A percentile compares a stretch with the other conserved stretches of the same genome.
Evolutionary conservation across 2,888 invertebrate species (phyloP).

Genomic region (Ophioninae sp.): DNA sequence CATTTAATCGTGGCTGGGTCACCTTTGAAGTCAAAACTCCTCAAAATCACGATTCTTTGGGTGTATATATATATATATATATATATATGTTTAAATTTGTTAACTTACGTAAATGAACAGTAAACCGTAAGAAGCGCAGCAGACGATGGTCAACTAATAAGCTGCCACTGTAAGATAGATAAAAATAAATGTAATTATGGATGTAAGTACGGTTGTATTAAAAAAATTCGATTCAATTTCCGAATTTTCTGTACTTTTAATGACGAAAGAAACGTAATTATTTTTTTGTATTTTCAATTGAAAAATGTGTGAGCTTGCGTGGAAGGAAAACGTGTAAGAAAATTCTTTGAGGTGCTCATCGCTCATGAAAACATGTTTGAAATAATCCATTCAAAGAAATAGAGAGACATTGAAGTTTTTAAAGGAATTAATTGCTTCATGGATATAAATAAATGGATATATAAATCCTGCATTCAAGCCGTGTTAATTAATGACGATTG

Average conservation of each 20-base stretch:
- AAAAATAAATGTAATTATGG: not conserved
- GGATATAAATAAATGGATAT: not conserved
- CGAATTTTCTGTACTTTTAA: not conserved
- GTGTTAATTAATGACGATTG: not conserved
- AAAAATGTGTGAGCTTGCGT: no score
- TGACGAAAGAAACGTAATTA: not conserved
- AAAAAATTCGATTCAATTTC: not conserved
- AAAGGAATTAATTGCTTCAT: not conserved
- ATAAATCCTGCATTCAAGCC: not conserved
- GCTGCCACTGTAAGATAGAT: slow-evolving; percentile 15
- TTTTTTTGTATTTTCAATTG: no score
- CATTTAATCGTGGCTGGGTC: no score
- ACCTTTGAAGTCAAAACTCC: no score
- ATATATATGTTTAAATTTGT: slow-evolving; percentile 30
- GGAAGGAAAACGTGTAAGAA: not conserved
- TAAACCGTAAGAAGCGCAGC: slow-evolving; percentile 33
- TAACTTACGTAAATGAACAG: slow-evolving; percentile 52
- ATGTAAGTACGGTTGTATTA: not conserved
- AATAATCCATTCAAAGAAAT: not conserved
- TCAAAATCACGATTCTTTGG: no score
- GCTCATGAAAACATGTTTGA: not conserved
- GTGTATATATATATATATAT: slow-evolving; percentile 64
- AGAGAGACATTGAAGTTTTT: not conserved
- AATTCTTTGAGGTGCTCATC: not conserved
- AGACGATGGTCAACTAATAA: slow-evolving; percentile 3